These are phyloP conservation scores for Phaetusa simplex DNA, from an alignment of 2,113 vertebrate species.

Conservation along the genomic window DNA sequence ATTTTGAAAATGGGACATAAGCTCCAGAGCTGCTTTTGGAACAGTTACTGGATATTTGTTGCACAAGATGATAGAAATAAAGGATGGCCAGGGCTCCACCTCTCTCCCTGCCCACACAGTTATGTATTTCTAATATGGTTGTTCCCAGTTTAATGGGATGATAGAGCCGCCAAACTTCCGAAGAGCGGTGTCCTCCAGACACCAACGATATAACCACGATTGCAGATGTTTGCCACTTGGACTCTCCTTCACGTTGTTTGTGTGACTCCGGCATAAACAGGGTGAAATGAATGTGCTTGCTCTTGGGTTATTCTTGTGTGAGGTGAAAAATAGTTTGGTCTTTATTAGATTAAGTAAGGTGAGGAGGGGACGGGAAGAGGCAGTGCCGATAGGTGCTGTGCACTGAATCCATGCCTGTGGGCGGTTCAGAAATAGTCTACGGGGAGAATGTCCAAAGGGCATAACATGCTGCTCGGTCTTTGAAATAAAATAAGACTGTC, in stretches of 20 bases:
- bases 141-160: not conserved
- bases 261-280: not conserved
- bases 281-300: not conserved
- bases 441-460: not conserved
- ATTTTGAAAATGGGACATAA: not conserved
- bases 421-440: not conserved
- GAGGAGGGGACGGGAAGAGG: not conserved
- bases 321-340: not conserved
- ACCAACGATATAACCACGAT: not conserved
- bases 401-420: not conserved
- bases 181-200: not conserved
- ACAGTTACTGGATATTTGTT: not conserved
- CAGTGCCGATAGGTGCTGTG: not conserved
- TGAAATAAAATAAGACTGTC: not conserved
- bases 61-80: not conserved
- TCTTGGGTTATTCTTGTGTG: not conserved
- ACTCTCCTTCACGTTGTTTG: not conserved
- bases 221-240: not conserved
- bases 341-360: not conserved
- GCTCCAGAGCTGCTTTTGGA: not conserved
- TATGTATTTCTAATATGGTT: not conserved
- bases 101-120: not conserved
- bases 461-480: not conserved
- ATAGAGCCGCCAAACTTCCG: fast-evolving
- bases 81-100: not conserved